These are phyloP conservation scores for Drosophila insularis DNA, from an alignment of 1,140 invertebrate species.

Conservation along the genomic window DNA sequence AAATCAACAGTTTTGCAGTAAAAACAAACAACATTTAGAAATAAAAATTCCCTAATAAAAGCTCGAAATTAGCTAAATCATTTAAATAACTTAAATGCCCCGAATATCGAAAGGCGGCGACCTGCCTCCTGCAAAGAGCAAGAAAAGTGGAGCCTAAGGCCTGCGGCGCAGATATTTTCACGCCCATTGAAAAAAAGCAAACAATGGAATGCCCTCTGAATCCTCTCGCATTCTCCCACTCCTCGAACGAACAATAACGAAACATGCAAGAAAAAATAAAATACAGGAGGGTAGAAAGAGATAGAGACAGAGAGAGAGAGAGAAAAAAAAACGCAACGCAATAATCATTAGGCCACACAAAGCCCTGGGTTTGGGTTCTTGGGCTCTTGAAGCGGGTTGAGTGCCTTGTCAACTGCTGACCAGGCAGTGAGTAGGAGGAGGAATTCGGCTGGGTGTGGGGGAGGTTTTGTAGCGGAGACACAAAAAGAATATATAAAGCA, in stretches of 20 bases:
- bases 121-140: not conserved
- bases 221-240: constrained; percentile 8
- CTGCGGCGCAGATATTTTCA: constrained; percentile 40
- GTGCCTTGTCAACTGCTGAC: constrained; percentile 63
- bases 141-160: not conserved
- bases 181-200: constrained; percentile 63
- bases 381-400: constrained; percentile 56
- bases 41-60: not conserved
- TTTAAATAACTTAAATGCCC: constrained; percentile 54
- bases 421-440: constrained; percentile 22
- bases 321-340: constrained; percentile 44
- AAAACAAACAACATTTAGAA: not conserved
- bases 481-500: constrained; percentile 42
- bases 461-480: constrained; percentile 22
- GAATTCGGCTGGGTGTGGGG: constrained; percentile 3
- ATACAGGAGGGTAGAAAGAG: not conserved
- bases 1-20: not conserved
- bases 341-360: constrained; percentile 75
- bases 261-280: constrained; percentile 31
- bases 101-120: not conserved
- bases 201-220: constrained; percentile 44
- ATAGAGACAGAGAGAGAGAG: constrained; percentile 9
- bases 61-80: constrained; percentile 58
- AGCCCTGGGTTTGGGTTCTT: constrained; percentile 24
- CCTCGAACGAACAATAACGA: constrained; percentile 41